Base-by-base conservation (phyloP, 2,888 invertebrate genomes). In the Byasa hedistus region DNA sequence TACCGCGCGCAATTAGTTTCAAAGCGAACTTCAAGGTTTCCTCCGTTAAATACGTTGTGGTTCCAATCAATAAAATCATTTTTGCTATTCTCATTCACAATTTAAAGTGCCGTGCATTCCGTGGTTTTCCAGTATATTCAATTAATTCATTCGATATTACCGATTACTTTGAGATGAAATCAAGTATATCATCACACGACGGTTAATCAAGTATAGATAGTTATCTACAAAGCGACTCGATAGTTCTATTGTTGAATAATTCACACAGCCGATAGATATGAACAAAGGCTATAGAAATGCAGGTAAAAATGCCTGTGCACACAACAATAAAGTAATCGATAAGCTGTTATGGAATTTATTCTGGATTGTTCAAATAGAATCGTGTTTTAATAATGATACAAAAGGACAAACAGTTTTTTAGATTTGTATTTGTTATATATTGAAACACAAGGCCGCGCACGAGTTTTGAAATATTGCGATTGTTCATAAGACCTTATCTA, bases 11-110 rank as follows among this genome's bases (percentile, higher is more conserved):
- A 78, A 86, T 89, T 85, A 78, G 86, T 84, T 86, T 82, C 85
- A 81, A 78, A 81, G 82, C 78, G 72, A 73, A 71, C 73, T 69
- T 76, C 89, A 90, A 90, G 90, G 91, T 76, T 80, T 77, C 62
- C 66, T 67, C 80, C 81, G 84, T 84, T 86, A 86, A 86, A 85
- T 82, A 80, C 76, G 79, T 66, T 69, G 66, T 65, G 57, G 68
- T n/a, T 69, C 69, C 71, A 84, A 79, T 81, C 80, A 79, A 76
- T 79, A 75, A 76, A 80, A 64, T 57, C 48, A 15, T 48, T 44
- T 61, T 58, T 61, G 61, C 62, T 24, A 56, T 60, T 63, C 23
- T 57, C 7, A 22, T 62, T 58, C 67, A 66, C 51, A 67, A 63
- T 61, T 68, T 68, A 66, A 69, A 66, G 69, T 63, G 55, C 55